Percentiles rank a stretch among this genome's conserved stretches.
Conservation (phyloP, 2,797 vertebrate species). For the Pampus argenteus region DNA sequence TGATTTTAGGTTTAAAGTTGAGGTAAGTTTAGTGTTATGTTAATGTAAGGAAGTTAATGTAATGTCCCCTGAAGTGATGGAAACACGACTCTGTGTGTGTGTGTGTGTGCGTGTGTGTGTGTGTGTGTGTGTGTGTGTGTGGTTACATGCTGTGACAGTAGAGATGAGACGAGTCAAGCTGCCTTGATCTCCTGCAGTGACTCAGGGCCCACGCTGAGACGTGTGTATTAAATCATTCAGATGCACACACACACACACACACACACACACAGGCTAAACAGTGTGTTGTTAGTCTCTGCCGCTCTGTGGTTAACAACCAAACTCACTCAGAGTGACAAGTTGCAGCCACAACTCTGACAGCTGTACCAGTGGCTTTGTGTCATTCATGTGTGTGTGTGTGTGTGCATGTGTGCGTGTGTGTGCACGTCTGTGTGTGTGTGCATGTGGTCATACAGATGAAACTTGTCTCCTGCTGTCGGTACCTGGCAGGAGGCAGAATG, state of each 20-base stretch:
- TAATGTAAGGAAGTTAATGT: no score
- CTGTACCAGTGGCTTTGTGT: background rate
- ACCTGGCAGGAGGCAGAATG: conserved; percentile 7
- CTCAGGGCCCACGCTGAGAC: background rate
- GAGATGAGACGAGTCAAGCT: conserved; percentile 8
- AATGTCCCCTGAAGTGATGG: no score
- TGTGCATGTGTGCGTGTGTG: conserved; percentile 7
- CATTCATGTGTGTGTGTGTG: background rate
- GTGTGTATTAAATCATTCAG: no score
- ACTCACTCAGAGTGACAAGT: background rate
- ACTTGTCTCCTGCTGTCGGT: conserved; percentile 12
- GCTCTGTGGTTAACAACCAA: background rate
- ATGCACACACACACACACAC: background rate
- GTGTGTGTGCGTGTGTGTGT: conserved; percentile 6
- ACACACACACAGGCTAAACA: background rate
- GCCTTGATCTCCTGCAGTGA: background rate
- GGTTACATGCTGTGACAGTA: no score
- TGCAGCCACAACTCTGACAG: background rate
- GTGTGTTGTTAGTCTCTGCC: background rate
- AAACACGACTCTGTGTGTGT: no score
- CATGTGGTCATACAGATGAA: conserved; percentile 6
- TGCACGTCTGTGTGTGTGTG: background rate
- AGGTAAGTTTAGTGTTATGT: no score
- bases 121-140: background rate
- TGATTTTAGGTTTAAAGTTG: no score